These are phyloP conservation scores for Helicorthomorpha holstii DNA, from an alignment of 1,140 invertebrate genomes.

Conservation along the genomic window DNA sequence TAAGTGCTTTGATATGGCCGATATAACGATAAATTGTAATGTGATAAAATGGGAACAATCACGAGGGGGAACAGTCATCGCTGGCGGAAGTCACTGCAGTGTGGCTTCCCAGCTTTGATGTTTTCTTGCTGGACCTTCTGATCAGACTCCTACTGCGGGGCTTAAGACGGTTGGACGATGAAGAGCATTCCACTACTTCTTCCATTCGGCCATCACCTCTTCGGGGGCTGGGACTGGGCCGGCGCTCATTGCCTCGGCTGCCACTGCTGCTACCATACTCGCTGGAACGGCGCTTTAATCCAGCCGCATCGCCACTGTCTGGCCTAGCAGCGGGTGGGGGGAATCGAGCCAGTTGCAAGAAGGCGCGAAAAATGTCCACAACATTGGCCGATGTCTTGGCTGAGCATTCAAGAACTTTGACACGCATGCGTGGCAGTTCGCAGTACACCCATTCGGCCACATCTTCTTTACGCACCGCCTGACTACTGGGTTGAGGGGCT, in stretches of 20 bases:
- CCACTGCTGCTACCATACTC: constrained; percentile 45
- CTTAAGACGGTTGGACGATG: constrained; percentile 28
- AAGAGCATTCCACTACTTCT: constrained; percentile 15
- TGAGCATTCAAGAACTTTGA: constrained; percentile 60
- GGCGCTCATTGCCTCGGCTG: constrained; percentile 26
- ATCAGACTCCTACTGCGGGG: constrained; percentile 56
- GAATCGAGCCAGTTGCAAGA: constrained; percentile 18
- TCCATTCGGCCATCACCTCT: constrained; percentile 13
- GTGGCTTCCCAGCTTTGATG: constrained; percentile 28
- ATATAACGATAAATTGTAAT: too few species aligned
- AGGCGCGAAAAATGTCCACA: constrained; percentile 40
- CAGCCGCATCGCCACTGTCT: constrained; percentile 30
- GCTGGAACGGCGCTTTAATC: constrained; percentile 50
- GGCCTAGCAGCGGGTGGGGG: constrained; percentile 23
- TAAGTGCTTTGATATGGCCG: too few species aligned
- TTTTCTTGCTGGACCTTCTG: constrained; percentile 54
- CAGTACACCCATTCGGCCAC: constrained; percentile 62
- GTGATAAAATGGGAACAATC: too few species aligned
- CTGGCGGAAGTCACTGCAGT: not conserved
- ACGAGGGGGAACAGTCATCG: not conserved
- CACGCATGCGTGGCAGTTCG: constrained; percentile 43
- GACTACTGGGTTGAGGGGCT: constrained; percentile 29
- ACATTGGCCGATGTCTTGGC: constrained; percentile 61
- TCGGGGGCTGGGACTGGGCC: constrained; percentile 18
- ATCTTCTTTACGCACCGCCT: constrained; percentile 34